phyloP scores from a whole-genome alignment of 2,888 invertebrate genomes.

The Stenoptilia bipunctidactyla region DNA sequence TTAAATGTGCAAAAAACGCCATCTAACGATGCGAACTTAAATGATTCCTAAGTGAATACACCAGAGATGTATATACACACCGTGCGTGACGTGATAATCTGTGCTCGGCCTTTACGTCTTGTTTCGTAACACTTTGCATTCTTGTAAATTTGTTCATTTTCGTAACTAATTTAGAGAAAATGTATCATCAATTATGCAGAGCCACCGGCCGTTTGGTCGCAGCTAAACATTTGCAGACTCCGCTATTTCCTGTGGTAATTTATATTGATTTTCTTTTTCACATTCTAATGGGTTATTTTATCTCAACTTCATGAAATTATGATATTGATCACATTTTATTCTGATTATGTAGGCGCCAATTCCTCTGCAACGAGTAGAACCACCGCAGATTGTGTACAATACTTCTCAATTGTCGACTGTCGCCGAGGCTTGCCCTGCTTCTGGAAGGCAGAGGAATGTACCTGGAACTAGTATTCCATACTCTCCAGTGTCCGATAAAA shows the following conservation, averaged over 20 bases:
- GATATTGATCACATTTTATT: conserved; percentile 4
- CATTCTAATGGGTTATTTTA: too few relatives aligned
- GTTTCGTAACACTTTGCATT: conserved; percentile 55
- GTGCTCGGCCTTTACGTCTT: too few relatives aligned
- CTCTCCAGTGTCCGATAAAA: conserved; percentile 37
- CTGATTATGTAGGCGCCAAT: conserved; percentile 39
- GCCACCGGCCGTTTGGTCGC: conserved; percentile 52
- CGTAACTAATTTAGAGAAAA: too few relatives aligned
- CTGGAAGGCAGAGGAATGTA: conserved; percentile 34
- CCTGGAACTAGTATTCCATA: conserved; percentile 58
- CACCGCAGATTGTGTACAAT: conserved; percentile 46
- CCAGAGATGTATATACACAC: too few relatives aligned
- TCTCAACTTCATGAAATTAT: too few relatives aligned
- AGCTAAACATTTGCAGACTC: conserved; percentile 47
- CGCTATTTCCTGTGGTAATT: conserved; percentile 61
- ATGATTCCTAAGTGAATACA: too few relatives aligned
- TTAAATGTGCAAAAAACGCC: too few relatives aligned
- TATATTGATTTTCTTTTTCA: conserved; percentile 6
- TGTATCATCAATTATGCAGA: conserved; percentile 62
- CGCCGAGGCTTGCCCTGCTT: conserved; percentile 37
- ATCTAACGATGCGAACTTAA: too few relatives aligned
- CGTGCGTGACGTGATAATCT: too few relatives aligned
- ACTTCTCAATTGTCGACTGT: conserved; percentile 52
- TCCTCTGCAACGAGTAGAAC: conserved; percentile 56
- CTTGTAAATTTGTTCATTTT: too few relatives aligned